Percentiles rank a stretch among this genome's conserved stretches.
Evolutionary conservation across 2,797 vertebrate genomes (phyloP).

Genomic region (Acestrorhynchus altus): DNA sequence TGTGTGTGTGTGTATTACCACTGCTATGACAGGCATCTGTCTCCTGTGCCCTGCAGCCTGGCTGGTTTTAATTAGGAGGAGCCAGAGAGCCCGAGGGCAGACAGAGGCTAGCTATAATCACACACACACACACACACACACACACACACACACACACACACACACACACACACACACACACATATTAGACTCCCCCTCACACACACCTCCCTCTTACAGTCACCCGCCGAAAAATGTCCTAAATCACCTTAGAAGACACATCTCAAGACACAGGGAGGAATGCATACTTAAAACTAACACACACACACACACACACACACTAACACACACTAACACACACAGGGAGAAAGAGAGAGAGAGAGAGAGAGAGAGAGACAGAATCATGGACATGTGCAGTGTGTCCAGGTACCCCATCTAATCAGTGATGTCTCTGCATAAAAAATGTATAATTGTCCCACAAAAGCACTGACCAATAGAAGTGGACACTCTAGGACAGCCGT

Average conservation of each 20-base stretch:
- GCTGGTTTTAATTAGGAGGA: conserved; percentile 89
- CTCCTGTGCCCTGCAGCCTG: conserved; percentile 87
- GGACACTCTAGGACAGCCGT: too few species aligned
- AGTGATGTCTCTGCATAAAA: too few species aligned
- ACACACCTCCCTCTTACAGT: conserved; percentile 76
- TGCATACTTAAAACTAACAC: conserved; percentile 53
- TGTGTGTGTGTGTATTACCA: conserved; percentile 61
- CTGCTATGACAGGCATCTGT: conserved; percentile 83
- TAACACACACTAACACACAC: conserved; percentile 60
- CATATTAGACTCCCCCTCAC: conserved; percentile 78
- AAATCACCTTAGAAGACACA: conserved; percentile 70
- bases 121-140: conserved; percentile 65
- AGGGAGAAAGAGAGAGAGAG: too few species aligned
- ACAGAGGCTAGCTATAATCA: conserved; percentile 79
- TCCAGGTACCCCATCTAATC: too few species aligned
- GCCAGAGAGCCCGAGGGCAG: conserved; percentile 80
- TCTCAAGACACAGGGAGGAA: conserved; percentile 35
- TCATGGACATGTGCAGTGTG: conserved; percentile 6
- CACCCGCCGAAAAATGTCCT: conserved; percentile 80
- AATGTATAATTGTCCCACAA: too few species aligned
- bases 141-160: conserved; percentile 62
- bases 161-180: conserved; percentile 49
- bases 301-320: conserved; percentile 34
- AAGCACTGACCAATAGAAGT: too few species aligned
- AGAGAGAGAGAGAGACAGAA: too few species aligned